Evolutionary conservation across 2,888 invertebrate genomes (phyloP), one percentile per base, ranked within the genome.

Genomic region (Corbicula japonica): DNA sequence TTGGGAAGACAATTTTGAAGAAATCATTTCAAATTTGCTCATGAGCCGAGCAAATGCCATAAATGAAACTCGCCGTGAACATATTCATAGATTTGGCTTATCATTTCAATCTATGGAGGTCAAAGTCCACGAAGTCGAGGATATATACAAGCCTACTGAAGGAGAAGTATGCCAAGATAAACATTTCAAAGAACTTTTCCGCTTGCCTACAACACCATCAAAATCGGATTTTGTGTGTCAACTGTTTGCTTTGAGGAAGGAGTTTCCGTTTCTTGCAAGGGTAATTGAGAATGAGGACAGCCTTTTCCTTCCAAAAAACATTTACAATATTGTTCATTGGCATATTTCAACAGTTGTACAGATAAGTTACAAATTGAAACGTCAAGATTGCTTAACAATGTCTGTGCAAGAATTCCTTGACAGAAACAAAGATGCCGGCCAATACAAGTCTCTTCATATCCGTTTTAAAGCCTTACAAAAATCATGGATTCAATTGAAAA

Each of bases 271-370:
- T 38, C 52, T 72, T 2, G 12, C 23, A 21, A 38, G 41, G 28
- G 50, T 62, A 10, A 23, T 72, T 5, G 23, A 46, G 26, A 34
- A 50, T 28, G 71, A 75, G 66, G 26, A 62, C 8, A 28, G 58
- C 18, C 69, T 87, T 12, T 0, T 26, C 12, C 34, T 83, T 2
- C 80, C 78, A 56, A 52, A 74, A 23, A 70, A 79, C 34, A 74
- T 87, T 2, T 48, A 62, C 10, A 38, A 61, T 8, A 75, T 87
- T 15, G 30, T 87, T 3, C 80, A 74, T n/a, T 87, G 86, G 86
- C 85, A 87, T 41, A 30, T 81, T 41, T 23, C 76, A 30, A 71
- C 71, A 21, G 75, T 83, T 10, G 34, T 76, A 30, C 69, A 66
- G 56, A 66, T 66, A 28, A 84, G 76, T 61, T 87, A 83, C 66